A percentile compares a stretch with the other conserved stretches of the same genome.
Conservation (phyloP, 2,113 vertebrate genomes). For the Cryptotis parvus region DNA sequence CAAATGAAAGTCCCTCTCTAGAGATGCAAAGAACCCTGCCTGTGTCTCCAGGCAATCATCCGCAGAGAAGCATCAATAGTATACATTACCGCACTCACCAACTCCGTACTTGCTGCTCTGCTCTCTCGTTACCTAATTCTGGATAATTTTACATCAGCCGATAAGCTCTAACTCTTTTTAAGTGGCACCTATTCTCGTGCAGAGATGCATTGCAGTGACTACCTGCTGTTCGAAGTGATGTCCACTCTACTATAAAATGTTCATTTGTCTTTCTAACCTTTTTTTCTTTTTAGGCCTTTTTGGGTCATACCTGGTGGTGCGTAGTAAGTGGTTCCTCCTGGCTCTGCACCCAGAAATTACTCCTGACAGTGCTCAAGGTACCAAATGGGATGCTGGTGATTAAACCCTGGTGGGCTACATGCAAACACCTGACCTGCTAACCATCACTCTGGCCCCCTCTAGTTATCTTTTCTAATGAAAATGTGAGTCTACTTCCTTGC, state of each 20-base stretch:
- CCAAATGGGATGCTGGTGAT: too few species aligned
- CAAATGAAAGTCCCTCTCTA: background rate
- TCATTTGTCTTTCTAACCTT: background rate
- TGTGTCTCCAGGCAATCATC: background rate
- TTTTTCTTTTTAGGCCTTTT: background rate
- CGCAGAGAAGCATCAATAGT: background rate
- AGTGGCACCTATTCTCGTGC: too few species aligned
- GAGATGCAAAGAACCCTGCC: background rate
- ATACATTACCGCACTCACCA: background rate
- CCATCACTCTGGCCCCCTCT: background rate
- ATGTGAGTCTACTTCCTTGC: background rate
- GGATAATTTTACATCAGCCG: background rate
- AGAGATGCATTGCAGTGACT: background rate
- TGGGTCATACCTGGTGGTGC: too few species aligned
- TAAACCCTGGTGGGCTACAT: too few species aligned
- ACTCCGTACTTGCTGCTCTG: background rate
- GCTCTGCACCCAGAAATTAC: too few species aligned
- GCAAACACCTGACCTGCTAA: too few species aligned
- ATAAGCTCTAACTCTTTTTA: constrained; percentile 9
- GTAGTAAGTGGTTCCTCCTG: too few species aligned
- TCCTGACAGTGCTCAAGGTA: too few species aligned
- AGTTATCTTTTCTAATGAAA: constrained; percentile 12
- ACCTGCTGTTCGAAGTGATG: background rate
- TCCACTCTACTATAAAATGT: background rate
- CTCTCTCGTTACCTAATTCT: background rate